A percentile compares a stretch with the other conserved stretches of the same genome.
phyloP scores from a whole-genome alignment of 2,113 vertebrate species.

The Petrocephalus zakoni region DNA sequence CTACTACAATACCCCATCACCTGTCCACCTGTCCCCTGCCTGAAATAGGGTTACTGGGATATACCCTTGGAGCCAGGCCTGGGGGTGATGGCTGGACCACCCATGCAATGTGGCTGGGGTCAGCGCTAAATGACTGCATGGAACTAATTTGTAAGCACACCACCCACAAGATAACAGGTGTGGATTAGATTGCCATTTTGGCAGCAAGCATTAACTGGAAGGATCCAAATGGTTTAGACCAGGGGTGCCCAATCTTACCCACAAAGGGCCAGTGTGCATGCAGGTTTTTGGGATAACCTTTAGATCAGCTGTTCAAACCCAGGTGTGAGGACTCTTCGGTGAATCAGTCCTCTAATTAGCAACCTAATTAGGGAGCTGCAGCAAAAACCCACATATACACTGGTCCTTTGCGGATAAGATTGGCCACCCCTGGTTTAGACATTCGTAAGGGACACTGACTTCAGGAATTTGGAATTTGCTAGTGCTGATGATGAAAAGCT shows the following conservation, averaged over 20 bases:
- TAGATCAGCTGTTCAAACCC: too few relatives aligned
- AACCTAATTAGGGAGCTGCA: too few relatives aligned
- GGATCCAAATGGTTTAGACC: neutral
- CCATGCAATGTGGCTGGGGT: neutral
- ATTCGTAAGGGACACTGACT: neutral
- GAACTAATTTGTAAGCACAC: neutral
- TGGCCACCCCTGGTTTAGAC: neutral
- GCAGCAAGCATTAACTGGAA: neutral
- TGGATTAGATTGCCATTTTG: neutral
- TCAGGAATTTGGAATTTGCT: neutral
- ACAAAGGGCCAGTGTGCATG: too few relatives aligned
- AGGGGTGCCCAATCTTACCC: too few relatives aligned
- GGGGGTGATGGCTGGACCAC: neutral
- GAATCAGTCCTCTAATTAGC: too few relatives aligned
- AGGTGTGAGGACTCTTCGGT: too few relatives aligned
- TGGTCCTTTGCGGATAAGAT: too few relatives aligned
- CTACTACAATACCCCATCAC: neutral
- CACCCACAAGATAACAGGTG: neutral
- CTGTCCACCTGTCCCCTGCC: neutral
- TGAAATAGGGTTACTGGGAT: neutral
- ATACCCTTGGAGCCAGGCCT: neutral
- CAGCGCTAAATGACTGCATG: neutral
- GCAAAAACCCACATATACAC: too few relatives aligned
- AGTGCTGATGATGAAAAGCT: neutral
- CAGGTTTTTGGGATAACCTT: too few relatives aligned